Conservation (phyloP, 2,113 vertebrate species). For the Vulpes vulpes region DNA sequence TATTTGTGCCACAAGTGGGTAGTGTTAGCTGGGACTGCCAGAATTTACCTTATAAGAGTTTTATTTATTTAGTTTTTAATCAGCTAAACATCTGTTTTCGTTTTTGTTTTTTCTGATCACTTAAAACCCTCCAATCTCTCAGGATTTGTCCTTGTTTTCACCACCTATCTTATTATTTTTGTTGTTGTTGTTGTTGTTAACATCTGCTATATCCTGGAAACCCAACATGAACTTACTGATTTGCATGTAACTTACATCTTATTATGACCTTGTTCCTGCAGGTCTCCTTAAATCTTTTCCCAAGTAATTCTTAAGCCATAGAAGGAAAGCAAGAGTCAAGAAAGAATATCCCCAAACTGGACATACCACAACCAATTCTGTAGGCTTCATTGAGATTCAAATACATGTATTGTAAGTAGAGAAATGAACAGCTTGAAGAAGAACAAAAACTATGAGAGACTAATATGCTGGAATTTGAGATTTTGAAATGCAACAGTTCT, state of each 20-base stretch:
- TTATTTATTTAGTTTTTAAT: not conserved
- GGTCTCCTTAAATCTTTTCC: not conserved
- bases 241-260: not conserved
- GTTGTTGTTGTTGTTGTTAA: not conserved
- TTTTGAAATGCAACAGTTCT: not conserved
- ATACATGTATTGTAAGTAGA: not conserved
- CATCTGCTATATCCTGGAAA: not conserved
- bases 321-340: not conserved
- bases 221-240: not conserved
- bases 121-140: conserved; percentile 9
- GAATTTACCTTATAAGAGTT: conserved; percentile 14
- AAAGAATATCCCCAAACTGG: not conserved
- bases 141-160: not conserved
- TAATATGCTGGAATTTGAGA: not conserved
- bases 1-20: not conserved
- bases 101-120: conserved; percentile 21
- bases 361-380: not conserved
- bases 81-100: conserved; percentile 27
- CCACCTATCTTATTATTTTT: not conserved
- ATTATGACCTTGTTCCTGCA: conserved; percentile 21
- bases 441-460: not conserved
- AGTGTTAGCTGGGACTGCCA: not conserved
- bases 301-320: not conserved
- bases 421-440: not conserved
- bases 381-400: not conserved